phyloP scores from a whole-genome alignment of 92 coral and sea anemone genomes.

The Nematostella vectensis region DNA sequence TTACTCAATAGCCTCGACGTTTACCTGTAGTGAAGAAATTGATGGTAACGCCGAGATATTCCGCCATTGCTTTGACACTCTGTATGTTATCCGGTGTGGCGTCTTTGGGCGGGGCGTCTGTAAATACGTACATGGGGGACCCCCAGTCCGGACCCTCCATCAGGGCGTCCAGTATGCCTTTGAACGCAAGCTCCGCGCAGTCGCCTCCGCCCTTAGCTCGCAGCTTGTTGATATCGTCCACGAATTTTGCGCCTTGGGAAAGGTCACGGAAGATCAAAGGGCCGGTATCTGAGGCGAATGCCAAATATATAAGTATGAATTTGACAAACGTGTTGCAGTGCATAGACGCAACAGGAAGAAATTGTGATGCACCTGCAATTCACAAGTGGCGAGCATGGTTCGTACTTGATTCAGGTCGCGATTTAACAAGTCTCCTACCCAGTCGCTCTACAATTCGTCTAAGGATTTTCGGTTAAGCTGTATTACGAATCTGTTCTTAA shows the following conservation, averaged over 20 bases:
- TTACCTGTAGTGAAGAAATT: constrained; percentile 75
- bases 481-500: no score
- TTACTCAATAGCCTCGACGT: neutral
- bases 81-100: constrained; percentile 45
- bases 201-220: constrained; percentile 72
- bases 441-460: no score
- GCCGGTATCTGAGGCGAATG: constrained; percentile 8
- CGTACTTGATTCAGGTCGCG: no score
- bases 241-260: constrained; percentile 32
- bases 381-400: no score
- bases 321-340: neutral
- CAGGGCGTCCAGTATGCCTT: constrained; percentile 58
- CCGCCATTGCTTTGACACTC: constrained; percentile 30
- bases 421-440: no score
- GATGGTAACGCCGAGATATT: constrained; percentile 44
- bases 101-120: constrained; percentile 84
- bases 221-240: constrained; percentile 45
- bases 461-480: no score
- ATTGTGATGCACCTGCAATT: no score
- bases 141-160: constrained; percentile 55
- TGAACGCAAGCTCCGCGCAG: constrained; percentile 66
- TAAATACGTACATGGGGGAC: constrained; percentile 89
- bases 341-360: neutral
- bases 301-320: neutral
- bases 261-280: constrained; percentile 34